Evolutionary conservation across 2,113 vertebrate species (phyloP).

Genomic region (Nyctereutes procyonoides): DNA sequence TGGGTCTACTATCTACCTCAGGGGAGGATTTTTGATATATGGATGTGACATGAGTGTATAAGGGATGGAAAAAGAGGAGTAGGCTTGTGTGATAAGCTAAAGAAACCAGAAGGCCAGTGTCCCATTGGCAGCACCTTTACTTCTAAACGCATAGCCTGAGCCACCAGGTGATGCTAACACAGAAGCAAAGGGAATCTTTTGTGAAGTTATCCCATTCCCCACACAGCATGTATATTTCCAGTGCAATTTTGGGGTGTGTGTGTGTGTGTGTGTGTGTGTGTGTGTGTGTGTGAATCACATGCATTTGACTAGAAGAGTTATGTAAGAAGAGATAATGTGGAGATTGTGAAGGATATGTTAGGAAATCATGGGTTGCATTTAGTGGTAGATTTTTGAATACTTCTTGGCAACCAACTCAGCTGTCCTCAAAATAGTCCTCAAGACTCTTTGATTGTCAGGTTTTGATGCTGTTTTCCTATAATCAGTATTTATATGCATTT

Average conservation of each 20-base stretch:
- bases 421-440: not conserved
- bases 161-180: not conserved
- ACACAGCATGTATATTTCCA: conserved; percentile 6
- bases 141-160: not conserved
- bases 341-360: not conserved
- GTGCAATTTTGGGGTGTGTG: conserved; percentile 20
- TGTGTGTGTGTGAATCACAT: not conserved
- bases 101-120: not conserved
- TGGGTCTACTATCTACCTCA: conserved; percentile 75
- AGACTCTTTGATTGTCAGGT: conserved; percentile 29
- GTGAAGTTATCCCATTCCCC: not conserved
- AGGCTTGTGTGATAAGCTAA: conserved; percentile 60
- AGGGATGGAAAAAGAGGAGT: not conserved
- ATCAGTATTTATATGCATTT: conserved; percentile 68
- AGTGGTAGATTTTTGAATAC: conserved; percentile 37
- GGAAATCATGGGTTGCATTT: not conserved
- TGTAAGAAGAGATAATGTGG: not conserved
- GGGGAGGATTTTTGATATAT: not conserved
- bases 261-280: not conserved
- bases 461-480: conserved; percentile 54
- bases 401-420: conserved; percentile 55
- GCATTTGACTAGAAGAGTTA: not conserved
- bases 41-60: not conserved
- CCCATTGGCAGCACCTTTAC: not conserved
- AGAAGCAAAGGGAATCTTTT: not conserved